A percentile compares a stretch with the other conserved stretches of the same genome.
Evolutionary conservation across 2,113 vertebrate genomes (phyloP).

Genomic region (zebrafish (Danio rerio)): GRCz12tu NC_133180.1:3507501-3508000

Average conservation of each 20-base stretch:
- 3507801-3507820: not conserved
- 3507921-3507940: too few relatives aligned
- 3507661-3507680: conserved; percentile 13
- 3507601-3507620: not conserved
- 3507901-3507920: too few relatives aligned
- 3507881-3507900: too few relatives aligned
- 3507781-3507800: conserved; percentile 2
- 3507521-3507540: conserved; percentile 13
- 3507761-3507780: not conserved
- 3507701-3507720: not conserved
- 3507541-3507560: conserved; percentile 7
- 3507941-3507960: too few relatives aligned
- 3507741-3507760: not conserved
- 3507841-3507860: not conserved
- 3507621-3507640: not conserved
- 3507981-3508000: too few relatives aligned
- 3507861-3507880: too few relatives aligned
- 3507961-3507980: too few relatives aligned
- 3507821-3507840: not conserved
- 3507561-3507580: not conserved
- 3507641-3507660: not conserved
- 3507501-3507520: conserved; percentile 36
- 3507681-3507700: not conserved
- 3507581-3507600: too few relatives aligned
- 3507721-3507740: not conserved